phyloP scores from a whole-genome alignment of 2,113 vertebrate species.

The Sinocyclocheilus grahami region DNA sequence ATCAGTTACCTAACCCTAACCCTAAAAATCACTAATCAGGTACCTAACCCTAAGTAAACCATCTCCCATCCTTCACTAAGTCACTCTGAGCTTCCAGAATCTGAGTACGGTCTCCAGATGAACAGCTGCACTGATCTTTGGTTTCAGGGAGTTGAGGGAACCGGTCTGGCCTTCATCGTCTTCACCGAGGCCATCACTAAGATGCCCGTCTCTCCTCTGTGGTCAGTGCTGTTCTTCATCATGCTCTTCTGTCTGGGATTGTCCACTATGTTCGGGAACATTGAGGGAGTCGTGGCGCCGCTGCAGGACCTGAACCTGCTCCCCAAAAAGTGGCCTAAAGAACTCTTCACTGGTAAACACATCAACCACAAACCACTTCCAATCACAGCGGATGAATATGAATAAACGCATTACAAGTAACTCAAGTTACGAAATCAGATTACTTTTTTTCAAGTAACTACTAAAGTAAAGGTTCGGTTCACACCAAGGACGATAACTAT shows the following conservation, averaged over 20 bases:
- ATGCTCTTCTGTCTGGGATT: slow-evolving; percentile 99
- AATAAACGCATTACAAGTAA: too few species aligned
- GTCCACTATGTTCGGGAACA: slow-evolving; percentile 95
- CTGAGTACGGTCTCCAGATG: not conserved
- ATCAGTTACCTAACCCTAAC: too few species aligned
- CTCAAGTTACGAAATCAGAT: too few species aligned
- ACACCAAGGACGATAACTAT: too few species aligned
- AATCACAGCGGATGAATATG: too few species aligned
- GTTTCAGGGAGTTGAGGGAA: slow-evolving; percentile 90
- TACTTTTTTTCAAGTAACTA: too few species aligned
- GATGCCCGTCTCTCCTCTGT: slow-evolving; percentile 90
- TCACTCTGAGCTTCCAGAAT: not conserved
- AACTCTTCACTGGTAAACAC: slow-evolving; percentile 81
- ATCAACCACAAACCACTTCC: not conserved
- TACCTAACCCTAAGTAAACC: not conserved
- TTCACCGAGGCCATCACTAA: slow-evolving; percentile 97
- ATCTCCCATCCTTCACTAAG: not conserved
- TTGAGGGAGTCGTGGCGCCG: slow-evolving; percentile 90
- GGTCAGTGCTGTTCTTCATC: slow-evolving; percentile 94
- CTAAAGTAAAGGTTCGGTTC: too few species aligned
- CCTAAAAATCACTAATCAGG: too few species aligned
- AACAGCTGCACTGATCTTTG: not conserved
- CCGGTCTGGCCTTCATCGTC: slow-evolving; percentile 93
- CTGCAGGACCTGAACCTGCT: slow-evolving; percentile 84
- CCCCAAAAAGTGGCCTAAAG: slow-evolving; percentile 85